phyloP scores from a whole-genome alignment of 2,113 vertebrate genomes.

The Lethenteron reissneri region DNA sequence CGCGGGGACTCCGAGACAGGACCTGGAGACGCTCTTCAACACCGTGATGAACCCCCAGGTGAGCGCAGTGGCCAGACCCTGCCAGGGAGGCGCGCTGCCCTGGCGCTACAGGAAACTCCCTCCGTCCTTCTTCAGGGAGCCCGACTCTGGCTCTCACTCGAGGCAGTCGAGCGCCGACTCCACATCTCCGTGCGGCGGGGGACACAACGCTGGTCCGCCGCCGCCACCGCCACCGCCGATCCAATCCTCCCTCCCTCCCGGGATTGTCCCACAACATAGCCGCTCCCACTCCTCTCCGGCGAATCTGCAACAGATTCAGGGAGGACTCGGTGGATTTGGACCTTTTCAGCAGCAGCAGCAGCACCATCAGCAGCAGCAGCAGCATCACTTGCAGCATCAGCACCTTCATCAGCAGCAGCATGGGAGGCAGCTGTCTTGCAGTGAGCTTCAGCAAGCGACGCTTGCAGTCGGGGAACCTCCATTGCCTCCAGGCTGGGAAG shows the following conservation, averaged over 20 bases:
- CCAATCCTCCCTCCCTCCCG: conserved; percentile 9
- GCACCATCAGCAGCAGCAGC: conserved; percentile 40
- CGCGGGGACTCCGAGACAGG: conserved; percentile 36
- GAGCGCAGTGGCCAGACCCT: conserved; percentile 31
- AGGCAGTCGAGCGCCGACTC: conserved; percentile 55
- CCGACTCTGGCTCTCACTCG: conserved; percentile 50
- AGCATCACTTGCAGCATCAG: conserved; percentile 39
- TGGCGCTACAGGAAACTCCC: conserved; percentile 43
- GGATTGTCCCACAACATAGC: conserved; percentile 22
- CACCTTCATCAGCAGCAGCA: too few species aligned
- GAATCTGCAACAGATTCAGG: conserved; percentile 29
- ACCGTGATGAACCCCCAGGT: conserved; percentile 52
- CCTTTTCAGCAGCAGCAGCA: conserved; percentile 3
- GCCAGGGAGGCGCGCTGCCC: conserved; percentile 6
- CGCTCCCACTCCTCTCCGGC: conserved; percentile 57
- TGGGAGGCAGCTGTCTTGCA: too few species aligned
- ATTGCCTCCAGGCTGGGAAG: conserved; percentile 58
- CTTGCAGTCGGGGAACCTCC: conserved; percentile 39
- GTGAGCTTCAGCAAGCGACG: too few species aligned
- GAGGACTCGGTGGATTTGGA: background rate
- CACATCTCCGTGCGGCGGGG: too few species aligned
- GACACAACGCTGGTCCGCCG: conserved; percentile 7
- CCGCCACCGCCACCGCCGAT: conserved; percentile 23
- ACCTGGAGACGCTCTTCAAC: conserved; percentile 53
- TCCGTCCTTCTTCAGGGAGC: conserved; percentile 54